Evolutionary conservation across 1,140 invertebrate species (phyloP), one percentile per base, ranked within the genome.

Genomic region (Schlechtendalia chinensis): DNA sequence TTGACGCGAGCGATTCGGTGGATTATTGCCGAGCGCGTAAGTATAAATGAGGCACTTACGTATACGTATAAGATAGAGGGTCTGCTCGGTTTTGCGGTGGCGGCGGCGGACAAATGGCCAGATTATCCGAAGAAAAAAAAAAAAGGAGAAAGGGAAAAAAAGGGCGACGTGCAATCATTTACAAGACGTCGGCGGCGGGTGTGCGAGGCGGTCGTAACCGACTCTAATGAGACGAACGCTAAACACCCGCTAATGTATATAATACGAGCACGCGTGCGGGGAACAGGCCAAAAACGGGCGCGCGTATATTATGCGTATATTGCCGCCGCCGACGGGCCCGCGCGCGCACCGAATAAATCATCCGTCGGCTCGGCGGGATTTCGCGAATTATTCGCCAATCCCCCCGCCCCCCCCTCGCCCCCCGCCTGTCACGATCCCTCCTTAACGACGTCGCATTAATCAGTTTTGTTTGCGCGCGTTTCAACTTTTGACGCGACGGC

Each of bases 401-500:
- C n/a, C n/a, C n/a, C 61, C 58, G 32, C 58, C 74, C 22, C 27
- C 74, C 27, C 29, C 29, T 32, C 22, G 56, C 17, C 32, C 12
- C 75, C 58, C 75, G 24, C 0, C 75, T 14, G 4, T 45, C 29
- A 22, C 32, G 8, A 8, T 39, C 3, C 32, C 32, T 69, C 65
- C 32, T 17, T 63, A 61, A 79, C 4, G 75, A 79, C 45, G 58
- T 63, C 58, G 50, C 58, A 79, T 79, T 79, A 79, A 79, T 79
- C 75, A 79, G 58, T 63, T 50, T 39, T 19, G 75, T 63, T 61
- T 61, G 53, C 74, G n/a, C n/a, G n/a, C n/a, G n/a, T n/a, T 77
- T 63, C 58, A 45, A 79, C 75, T 79, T 79, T 79, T 79, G 75
- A 79, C 47, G 72, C 22, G 56, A 54, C 14, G 56, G 72, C 54